Conservation (phyloP, 1,140 invertebrate genomes). For the Lethrus apterus region DNA sequence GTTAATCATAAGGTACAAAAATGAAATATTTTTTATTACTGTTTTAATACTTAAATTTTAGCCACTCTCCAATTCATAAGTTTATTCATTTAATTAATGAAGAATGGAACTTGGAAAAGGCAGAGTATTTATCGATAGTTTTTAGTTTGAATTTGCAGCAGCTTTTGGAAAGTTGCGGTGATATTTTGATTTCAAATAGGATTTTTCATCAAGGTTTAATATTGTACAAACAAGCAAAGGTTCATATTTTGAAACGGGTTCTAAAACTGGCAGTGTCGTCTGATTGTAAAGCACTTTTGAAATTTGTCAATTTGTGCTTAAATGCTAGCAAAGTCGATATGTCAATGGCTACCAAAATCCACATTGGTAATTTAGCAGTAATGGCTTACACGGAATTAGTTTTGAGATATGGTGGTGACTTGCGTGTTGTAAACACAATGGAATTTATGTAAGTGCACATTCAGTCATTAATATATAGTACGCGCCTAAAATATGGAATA, state of each 20-base stretch:
- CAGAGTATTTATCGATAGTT: constrained; percentile 47
- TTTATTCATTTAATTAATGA: constrained; percentile 59
- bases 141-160: constrained; percentile 62
- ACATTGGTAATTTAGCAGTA: constrained; percentile 62
- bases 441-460: constrained; percentile 52
- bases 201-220: constrained; percentile 59
- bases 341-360: constrained; percentile 53
- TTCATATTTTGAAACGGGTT: constrained; percentile 58
- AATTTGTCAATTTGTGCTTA: constrained; percentile 53
- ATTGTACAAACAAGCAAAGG: constrained; percentile 66
- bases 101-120: constrained; percentile 48
- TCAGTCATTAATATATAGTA: too few relatives aligned
- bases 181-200: constrained; percentile 56
- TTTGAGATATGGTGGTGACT: constrained; percentile 40
- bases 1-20: constrained; percentile 53
- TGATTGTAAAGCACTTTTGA: constrained; percentile 59
- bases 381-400: constrained; percentile 59
- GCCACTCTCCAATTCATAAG: constrained; percentile 54
- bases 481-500: too few relatives aligned
- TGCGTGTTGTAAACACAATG: constrained; percentile 41
- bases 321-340: constrained; percentile 50
- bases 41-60: constrained; percentile 30
- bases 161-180: constrained; percentile 65
- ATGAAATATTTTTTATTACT: constrained; percentile 1
- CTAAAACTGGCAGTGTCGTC: constrained; percentile 66